Evolutionary conservation across 2,888 invertebrate genomes (phyloP), one percentile per base, ranked within the genome.

Genomic region (Caenorhabditis doughertyi): DNA sequence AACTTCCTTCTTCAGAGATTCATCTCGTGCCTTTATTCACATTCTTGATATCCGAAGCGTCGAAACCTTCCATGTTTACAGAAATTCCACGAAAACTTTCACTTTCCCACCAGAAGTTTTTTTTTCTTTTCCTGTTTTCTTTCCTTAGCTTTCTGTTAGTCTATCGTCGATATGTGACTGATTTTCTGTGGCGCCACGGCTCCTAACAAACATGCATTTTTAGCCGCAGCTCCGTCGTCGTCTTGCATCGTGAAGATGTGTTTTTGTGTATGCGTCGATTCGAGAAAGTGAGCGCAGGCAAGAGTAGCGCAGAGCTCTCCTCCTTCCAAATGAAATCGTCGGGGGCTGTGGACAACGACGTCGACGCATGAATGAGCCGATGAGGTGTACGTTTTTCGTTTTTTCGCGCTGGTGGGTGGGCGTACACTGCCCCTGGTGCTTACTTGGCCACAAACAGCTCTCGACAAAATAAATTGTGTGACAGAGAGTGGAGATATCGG

Each of bases 301-400:
- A 44, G 23, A 23, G 56, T 47, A 21, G n/a, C 56, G 70, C 58
- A 44, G 39, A 21, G 42, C n/a, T 8, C 23, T 8, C 58, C 23
- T 16, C 44, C 18, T 5, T 3, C 74, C 55, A 73, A 73, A 73
- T 73, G 73, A 73, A 64, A 73, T 73, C 73, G 74, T 68, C 60
- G 42, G 35, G 5, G 27, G 72, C 58, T 27, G 42, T n/a, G 73
- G 32, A 23, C 35, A 8, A 9, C 44, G 64, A 25, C 51, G 27
- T 25, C 58, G 74, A 76, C 76, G 76, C 76, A 68, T 76, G 76
- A 76, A 76, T 76, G 76, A 76, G 76, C 60, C 76, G 76, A 76
- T 76, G 76, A 76, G 76, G 76, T 68, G 76, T 58, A 68, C 67
- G 67, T 67, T 76, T 67, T 74, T 47, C 39, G 42, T 56, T 74